Evolutionary conservation across 37 sponge, comb jelly and placozoan species (phyloP).

Genomic region (Cliona cf. orientalis): DNA sequence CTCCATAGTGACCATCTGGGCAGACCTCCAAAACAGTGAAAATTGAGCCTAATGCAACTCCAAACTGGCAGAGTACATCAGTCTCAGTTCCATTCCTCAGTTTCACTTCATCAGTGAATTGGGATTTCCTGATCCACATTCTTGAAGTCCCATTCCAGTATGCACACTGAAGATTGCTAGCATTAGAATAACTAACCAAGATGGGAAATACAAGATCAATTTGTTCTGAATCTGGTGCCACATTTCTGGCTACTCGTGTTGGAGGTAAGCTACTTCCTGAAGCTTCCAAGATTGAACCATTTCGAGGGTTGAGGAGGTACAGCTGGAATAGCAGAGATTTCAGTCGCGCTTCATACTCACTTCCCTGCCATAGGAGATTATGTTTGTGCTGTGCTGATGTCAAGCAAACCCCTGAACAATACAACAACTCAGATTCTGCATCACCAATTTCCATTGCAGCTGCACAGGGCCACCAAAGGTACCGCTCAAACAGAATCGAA

Average conservation of each 20-base stretch:
- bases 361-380: slow-evolving; percentile 52
- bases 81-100: too few species aligned
- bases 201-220: slow-evolving; percentile 17
- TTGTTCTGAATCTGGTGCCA: background rate
- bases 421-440: background rate
- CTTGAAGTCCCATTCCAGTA: slow-evolving; percentile 2
- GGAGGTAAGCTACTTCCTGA: background rate
- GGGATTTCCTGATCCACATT: too few species aligned
- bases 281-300: background rate
- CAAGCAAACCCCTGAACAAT: slow-evolving; percentile 36
- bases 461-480: slow-evolving; percentile 32
- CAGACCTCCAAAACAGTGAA: slow-evolving; percentile 52
- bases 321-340: slow-evolving; percentile 31
- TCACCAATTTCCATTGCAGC: too few species aligned
- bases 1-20: slow-evolving; percentile 70
- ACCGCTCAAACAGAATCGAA: background rate
- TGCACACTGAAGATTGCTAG: slow-evolving; percentile 25
- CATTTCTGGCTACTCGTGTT: background rate
- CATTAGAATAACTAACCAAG: background rate
- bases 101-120: too few species aligned
- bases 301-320: slow-evolving; percentile 8
- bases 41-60: too few species aligned
- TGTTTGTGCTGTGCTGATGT: slow-evolving; percentile 6
- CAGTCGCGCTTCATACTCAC: slow-evolving; percentile 3
- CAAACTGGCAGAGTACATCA: background rate